These are phyloP conservation scores for Drosophila eohydei DNA, from an alignment of 2,888 invertebrate species.

Conservation along the genomic window DNA sequence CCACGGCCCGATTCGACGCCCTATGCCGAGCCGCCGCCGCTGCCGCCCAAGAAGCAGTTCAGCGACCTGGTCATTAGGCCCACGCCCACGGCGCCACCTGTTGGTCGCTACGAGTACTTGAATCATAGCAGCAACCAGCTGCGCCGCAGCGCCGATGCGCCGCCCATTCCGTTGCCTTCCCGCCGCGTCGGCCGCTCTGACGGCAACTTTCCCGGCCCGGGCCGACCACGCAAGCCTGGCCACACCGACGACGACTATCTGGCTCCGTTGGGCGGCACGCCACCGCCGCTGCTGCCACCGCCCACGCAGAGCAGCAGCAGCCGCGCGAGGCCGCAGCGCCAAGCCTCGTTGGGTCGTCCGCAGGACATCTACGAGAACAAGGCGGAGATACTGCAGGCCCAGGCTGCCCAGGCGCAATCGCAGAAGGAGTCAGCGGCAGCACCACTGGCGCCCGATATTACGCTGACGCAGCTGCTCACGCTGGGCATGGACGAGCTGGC, in stretches of 20 bases:
- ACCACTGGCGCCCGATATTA: conserved; percentile 87
- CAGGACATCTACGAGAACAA: conserved; percentile 84
- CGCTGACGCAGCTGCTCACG: conserved; percentile 92
- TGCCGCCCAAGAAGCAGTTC: conserved; percentile 90
- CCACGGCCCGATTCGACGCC: conserved; percentile 84
- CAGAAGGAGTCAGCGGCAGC: conserved; percentile 42
- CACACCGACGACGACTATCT: conserved; percentile 89
- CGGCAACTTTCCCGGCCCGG: conserved; percentile 85
- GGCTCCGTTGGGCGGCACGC: conserved; percentile 86
- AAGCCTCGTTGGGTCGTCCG: conserved; percentile 67
- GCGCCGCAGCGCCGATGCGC: conserved; percentile 82
- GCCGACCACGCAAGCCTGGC: conserved; percentile 86
- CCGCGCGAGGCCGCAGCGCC: conserved; percentile 78
- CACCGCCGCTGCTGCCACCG: conserved; percentile 86
- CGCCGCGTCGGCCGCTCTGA: conserved; percentile 86
- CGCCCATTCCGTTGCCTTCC: conserved; percentile 88
- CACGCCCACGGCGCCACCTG: conserved; percentile 57
- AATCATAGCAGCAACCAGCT: conserved; percentile 57
- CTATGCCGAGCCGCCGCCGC: conserved; percentile 89
- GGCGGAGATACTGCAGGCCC: conserved; percentile 81
- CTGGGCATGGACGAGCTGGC: conserved; percentile 93
- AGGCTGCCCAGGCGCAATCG: conserved; percentile 52
- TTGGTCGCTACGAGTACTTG: conserved; percentile 83
- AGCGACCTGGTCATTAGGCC: conserved; percentile 86
- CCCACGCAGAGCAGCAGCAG: conserved; percentile 81